Evolutionary conservation across 2,888 invertebrate species (phyloP), one percentile per base, ranked within the genome.

Genomic region (Lordiphosa fenestrarum): DNA sequence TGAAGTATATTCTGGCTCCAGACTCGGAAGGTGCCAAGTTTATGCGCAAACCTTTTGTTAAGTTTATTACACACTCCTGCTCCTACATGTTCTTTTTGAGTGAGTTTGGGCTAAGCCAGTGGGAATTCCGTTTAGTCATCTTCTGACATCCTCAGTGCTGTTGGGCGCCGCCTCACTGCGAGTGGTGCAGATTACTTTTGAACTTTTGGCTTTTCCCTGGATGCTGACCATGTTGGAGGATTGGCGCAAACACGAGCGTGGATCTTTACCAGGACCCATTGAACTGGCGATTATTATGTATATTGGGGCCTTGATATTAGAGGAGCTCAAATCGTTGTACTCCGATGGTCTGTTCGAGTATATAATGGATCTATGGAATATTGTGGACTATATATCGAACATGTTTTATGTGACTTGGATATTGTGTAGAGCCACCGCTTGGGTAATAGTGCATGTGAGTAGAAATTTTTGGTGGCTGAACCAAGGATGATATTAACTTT

Each of bases 31-130:
- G 96, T 88, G 98, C 98, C 10, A 91, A 93, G 71, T 96, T 98
- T 85, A 95, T 98, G 94, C 95, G 97, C 87, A 98, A 98, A 88
- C 99, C 99, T 0, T 99, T 99, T 90, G 97, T 99, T 84, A 99
- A 99, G 90, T 99, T 99, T 90, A 97, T 99, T 78, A 96, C 96
- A 73, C 97, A 99, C 88, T 98, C 98, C 39, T 94, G 97, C 4
- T 98, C 98, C 2, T 99, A 99, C 87, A 95, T 97, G 88, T 94
- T 96, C 81, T 99, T 99, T 89, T 91, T 99, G 42, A 94, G 99
- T 99, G 91, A 94, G 96, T 93, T 60, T 2, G 5, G 3, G 1
- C 2, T 3, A 21, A 7, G 3, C 7, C 5, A 25, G 9, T 21
- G 4, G 15, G 1, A n/a, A 6, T 35, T 2, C 4, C 6, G 0